Evolutionary conservation across 2,888 invertebrate species (phyloP).

Genomic region (Pristionchus entomophagus): DNA sequence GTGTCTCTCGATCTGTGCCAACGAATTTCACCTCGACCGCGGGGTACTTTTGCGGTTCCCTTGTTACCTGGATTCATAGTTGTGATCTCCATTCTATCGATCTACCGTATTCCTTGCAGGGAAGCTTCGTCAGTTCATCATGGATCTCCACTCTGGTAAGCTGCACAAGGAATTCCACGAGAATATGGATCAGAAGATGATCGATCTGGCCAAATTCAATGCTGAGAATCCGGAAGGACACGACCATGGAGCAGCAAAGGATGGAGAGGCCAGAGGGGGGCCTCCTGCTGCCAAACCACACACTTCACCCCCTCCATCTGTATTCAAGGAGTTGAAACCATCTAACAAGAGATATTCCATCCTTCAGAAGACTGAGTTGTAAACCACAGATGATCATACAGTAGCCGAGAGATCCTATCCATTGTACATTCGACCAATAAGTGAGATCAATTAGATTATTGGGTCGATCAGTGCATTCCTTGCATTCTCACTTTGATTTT

Average conservation of each 20-base stretch:
- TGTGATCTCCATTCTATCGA: too few relatives aligned
- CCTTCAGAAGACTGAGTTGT: slow-evolving; percentile 78
- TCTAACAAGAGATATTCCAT: slow-evolving; percentile 96
- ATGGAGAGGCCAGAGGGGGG: slow-evolving; percentile 46
- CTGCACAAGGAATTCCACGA: slow-evolving; percentile 96
- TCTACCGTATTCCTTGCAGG: background rate
- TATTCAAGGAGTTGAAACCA: slow-evolving; percentile 95
- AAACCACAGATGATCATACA: slow-evolving; percentile 24
- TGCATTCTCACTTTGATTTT: background rate
- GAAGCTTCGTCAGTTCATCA: slow-evolving; percentile 80
- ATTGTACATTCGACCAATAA: background rate
- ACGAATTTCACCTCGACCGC: too few relatives aligned
- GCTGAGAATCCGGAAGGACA: slow-evolving; percentile 56
- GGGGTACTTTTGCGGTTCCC: too few relatives aligned
- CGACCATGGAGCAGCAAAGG: slow-evolving; percentile 46
- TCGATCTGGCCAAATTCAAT: slow-evolving; percentile 71
- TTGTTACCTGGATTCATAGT: too few relatives aligned
- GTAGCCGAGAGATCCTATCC: background rate
- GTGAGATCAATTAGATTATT: slow-evolving; percentile 16
- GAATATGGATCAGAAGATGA: slow-evolving; percentile 85
- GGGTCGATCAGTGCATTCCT: background rate
- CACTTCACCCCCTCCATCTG: slow-evolving; percentile 79
- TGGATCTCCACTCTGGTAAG: slow-evolving; percentile 95
- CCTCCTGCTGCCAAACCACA: slow-evolving; percentile 85
- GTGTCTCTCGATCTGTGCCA: too few relatives aligned